Base-by-base conservation (phyloP, 2,797 vertebrate genomes). In the Acanthopagrus latus region DNA sequence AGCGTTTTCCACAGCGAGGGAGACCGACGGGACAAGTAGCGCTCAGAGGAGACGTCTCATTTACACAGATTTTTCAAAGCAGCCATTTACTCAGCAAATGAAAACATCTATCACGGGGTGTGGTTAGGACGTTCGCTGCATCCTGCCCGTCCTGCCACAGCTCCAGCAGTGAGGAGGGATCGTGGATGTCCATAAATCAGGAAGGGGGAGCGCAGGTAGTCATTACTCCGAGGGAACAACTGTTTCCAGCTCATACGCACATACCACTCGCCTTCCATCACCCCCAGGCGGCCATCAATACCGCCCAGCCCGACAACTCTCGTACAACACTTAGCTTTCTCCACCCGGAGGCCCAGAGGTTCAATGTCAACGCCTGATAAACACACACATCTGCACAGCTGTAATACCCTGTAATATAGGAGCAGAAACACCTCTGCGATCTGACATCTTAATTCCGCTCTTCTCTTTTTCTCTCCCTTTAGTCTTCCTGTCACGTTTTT, bases 371-470 rank as follows among this genome's bases (percentile, higher is more conserved):
- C 94, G 71, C 94, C 86, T 93, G 91, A 94, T 91, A 93, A 87
- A 89, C 63, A 84, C 86, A 90, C 91, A 95, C 94, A 96, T 94
- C 94, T 97, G 94, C 93, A 92, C 90, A 89, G 91, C 92, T 89
- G 81, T 90, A 91, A 95, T 86, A 82, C 83, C 85, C 88, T 91
- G 76, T 93, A 94, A 95, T 92, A 92, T 85, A 91, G 86, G 67
- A 62, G 7, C 60, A 88, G 91, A 86, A 92, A 94, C 89, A 86
- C 90, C 89, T 86, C 71, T 62, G 70, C 54, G 25, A 71, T 71
- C 62, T 90, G 92, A 95, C 90, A 88, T 91, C 90, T 94, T 89
- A 91, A 91, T 94, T 91, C 85, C 78, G 64, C 80, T 87, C 65
- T 29, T 29, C 43, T 67, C 62, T 50, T 29, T 52, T 44, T 60